These are phyloP conservation scores for Plebejus argus DNA, from an alignment of 2,888 invertebrate genomes.

Conservation along the genomic window DNA sequence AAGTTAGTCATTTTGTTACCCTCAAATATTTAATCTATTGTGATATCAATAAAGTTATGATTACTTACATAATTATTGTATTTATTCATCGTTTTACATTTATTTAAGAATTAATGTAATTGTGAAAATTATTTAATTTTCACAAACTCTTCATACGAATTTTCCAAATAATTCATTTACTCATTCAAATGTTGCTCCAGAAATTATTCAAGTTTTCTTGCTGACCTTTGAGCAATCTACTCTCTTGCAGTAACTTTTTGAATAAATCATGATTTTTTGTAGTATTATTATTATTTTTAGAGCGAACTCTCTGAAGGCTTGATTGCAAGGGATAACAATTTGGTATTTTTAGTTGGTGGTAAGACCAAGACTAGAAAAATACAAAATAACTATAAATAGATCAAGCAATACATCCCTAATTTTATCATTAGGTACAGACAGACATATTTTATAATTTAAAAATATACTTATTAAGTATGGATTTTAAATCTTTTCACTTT, in stretches of 20 bases:
- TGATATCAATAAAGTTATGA: not conserved
- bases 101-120: no score
- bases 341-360: not conserved
- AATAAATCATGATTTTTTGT: conserved; percentile 14
- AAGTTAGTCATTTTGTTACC: not conserved
- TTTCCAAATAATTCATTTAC: not conserved
- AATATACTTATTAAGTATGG: no score
- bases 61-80: no score
- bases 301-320: not conserved
- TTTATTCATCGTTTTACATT: not conserved
- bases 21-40: not conserved
- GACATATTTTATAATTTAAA: no score
- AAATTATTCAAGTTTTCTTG: not conserved
- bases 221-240: not conserved
- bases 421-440: no score
- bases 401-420: no score
- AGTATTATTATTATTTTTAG: not conserved
- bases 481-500: no score
- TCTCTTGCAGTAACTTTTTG: not conserved
- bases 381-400: not conserved
- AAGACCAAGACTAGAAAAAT: not conserved
- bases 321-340: not conserved
- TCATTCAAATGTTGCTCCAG: not conserved
- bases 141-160: not conserved
- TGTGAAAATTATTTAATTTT: no score